A percentile compares a stretch with the other conserved stretches of the same genome.
phyloP scores from a whole-genome alignment of 2,888 invertebrate species.

The Clostera curtula region DNA sequence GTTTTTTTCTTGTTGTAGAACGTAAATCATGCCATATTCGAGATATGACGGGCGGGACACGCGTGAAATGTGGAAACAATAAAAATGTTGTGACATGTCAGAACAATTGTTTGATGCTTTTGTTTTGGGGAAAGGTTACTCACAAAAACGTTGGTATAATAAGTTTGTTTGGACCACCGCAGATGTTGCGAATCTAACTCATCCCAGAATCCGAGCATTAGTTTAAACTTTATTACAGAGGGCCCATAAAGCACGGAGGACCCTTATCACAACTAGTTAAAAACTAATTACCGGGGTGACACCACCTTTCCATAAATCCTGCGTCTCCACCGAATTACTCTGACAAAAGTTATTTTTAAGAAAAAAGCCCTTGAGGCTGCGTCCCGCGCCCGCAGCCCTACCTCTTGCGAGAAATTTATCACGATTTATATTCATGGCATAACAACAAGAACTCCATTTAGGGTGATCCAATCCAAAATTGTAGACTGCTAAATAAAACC shows the following conservation, averaged over 20 bases:
- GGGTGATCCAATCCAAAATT: constrained; percentile 64
- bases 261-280: constrained; percentile 76
- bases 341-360: constrained; percentile 75
- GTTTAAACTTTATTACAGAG: constrained; percentile 57
- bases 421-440: constrained; percentile 77
- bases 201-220: constrained; percentile 36
- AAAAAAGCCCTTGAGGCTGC: constrained; percentile 71
- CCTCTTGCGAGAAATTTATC: constrained; percentile 70
- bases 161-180: constrained; percentile 21
- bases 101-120: constrained; percentile 43
- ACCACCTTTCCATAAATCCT: constrained; percentile 72
- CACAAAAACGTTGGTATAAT: constrained; percentile 14
- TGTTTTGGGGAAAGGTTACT: constrained; percentile 40
- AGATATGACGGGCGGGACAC: constrained; percentile 50
- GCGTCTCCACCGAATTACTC: constrained; percentile 68
- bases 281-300: constrained; percentile 75
- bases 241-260: constrained; percentile 57
- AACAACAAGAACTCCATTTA: constrained; percentile 69
- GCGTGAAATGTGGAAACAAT: constrained; percentile 57
- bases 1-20: constrained; percentile 43
- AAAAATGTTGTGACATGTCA: constrained; percentile 64
- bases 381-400: constrained; percentile 35
- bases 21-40: constrained; percentile 59
- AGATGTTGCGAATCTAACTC: constrained; percentile 31
- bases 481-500: constrained; percentile 50